phyloP scores from a whole-genome alignment of 1,140 invertebrate species.

The Protaetia brevitarsis region DNA sequence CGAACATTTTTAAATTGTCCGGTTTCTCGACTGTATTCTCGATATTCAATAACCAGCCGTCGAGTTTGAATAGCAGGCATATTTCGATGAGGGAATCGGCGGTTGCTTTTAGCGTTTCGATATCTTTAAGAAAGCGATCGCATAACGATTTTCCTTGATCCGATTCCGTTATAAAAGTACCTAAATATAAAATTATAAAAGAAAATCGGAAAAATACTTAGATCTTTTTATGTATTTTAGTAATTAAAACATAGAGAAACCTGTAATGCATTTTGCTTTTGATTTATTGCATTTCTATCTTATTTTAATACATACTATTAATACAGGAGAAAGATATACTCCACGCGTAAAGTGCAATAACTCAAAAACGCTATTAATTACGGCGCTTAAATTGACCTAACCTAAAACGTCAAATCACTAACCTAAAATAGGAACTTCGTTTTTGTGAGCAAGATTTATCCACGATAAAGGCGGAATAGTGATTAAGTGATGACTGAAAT shows the following conservation, averaged over 20 bases:
- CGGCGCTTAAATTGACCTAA: no score
- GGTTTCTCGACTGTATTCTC: constrained; percentile 74
- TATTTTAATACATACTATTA: no score
- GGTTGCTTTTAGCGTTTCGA: constrained; percentile 57
- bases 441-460: constrained; percentile 88
- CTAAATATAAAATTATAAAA: constrained; percentile 47
- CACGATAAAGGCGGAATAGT: constrained; percentile 91
- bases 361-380: no score
- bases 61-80: constrained; percentile 75
- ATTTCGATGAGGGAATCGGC: constrained; percentile 70
- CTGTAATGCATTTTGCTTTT: no score
- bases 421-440: constrained; percentile 87
- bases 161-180: constrained; percentile 92
- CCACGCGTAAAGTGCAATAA: no score
- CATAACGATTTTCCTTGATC: constrained; percentile 65
- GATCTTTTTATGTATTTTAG: no score
- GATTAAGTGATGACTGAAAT: constrained; percentile 94
- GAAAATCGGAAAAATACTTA: no score
- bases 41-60: constrained; percentile 95
- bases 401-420: no score
- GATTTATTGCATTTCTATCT: no score
- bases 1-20: constrained; percentile 60
- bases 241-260: no score
- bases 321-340: no score
- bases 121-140: constrained; percentile 60